Base-by-base conservation (phyloP, 2,113 vertebrate genomes). In the Anhinga rufa region DNA sequence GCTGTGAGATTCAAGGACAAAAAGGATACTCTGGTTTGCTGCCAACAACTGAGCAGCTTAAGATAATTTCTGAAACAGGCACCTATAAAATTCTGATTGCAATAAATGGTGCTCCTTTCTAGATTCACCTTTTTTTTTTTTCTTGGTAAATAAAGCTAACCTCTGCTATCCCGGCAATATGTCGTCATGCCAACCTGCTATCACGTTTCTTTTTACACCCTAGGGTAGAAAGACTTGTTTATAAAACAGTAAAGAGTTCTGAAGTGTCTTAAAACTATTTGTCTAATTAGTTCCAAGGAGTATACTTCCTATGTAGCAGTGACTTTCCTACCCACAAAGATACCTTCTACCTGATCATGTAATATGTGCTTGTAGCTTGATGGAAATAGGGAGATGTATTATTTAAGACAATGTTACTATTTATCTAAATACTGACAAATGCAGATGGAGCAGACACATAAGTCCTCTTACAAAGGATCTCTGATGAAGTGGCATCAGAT, bases 191-290 rank as follows among this genome's bases (percentile, higher is more conserved):
- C 34, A 86, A 11, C 4, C 7, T 70, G 14, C 20, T 76, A 44
- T 46, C 21, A 58, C 0, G 0, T 26, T 78, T 74, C 10, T 54
- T 93, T 88, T 84, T 46, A 64, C 3, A 4, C 8, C 7, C 4
- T 25, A 60, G 16, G 7, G 24, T 68, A 81, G 49, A 74, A 88
- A 46, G 14, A n/a, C 3, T 57, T 76, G 3, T 36, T 74, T 60
- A 61, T 40, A 76, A 84, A 82, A 54, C 9, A 58, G 3, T 19
- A 54, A 72, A 52, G 17, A 26, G 29, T 68, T 82, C 42, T 86
- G 28, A 82, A 79, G 4, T 81, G 18, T 55, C 44, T 84, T 81
- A 44, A 66, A 88, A 76, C 3, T 32, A 65, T 66, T 88, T 49
- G 13, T 62, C 14, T 86, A 69, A 9, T 32, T 66, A n/a, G 6